Evolutionary conservation across 2,797 vertebrate genomes (phyloP).

Genomic region (Poeciliopsis presidionis): DNA sequence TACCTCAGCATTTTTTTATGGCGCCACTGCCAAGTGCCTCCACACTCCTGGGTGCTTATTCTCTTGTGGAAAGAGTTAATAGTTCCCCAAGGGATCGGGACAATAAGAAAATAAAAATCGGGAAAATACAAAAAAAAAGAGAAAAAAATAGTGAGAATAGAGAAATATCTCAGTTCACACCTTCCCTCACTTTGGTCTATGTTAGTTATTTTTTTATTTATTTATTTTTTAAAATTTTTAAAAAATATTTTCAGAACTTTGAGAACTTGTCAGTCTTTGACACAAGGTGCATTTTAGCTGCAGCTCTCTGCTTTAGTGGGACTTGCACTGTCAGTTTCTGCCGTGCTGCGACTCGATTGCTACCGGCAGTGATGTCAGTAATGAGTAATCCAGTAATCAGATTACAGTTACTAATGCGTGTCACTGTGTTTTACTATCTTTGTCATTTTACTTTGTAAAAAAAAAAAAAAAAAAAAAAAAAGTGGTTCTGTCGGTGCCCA

Average conservation of each 20-base stretch:
- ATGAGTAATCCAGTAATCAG: too few species aligned
- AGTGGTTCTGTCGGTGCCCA: not conserved
- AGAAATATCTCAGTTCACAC: not conserved
- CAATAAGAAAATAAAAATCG: not conserved
- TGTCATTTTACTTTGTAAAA: too few species aligned
- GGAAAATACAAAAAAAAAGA: not conserved
- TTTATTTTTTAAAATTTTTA: not conserved
- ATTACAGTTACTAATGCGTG: too few species aligned
- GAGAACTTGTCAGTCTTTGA: not conserved
- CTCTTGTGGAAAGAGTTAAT: not conserved
- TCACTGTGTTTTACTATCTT: too few species aligned
- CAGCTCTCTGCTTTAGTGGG: too few species aligned
- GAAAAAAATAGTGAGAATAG: not conserved
- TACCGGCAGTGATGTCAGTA: too few species aligned
- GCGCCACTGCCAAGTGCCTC: not conserved
- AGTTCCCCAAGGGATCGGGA: not conserved
- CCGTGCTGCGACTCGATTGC: too few species aligned
- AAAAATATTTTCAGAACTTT: not conserved
- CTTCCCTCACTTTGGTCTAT: not conserved
- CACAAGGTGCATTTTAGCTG: too few species aligned
- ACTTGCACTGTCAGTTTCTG: too few species aligned
- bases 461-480: too few species aligned
- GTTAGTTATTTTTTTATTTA: not conserved
- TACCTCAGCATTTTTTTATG: not conserved
- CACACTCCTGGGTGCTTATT: not conserved